Evolutionary conservation across 2,113 vertebrate species (phyloP), one percentile per base, ranked within the genome.

Genomic region (Perccottus glenii): DNA sequence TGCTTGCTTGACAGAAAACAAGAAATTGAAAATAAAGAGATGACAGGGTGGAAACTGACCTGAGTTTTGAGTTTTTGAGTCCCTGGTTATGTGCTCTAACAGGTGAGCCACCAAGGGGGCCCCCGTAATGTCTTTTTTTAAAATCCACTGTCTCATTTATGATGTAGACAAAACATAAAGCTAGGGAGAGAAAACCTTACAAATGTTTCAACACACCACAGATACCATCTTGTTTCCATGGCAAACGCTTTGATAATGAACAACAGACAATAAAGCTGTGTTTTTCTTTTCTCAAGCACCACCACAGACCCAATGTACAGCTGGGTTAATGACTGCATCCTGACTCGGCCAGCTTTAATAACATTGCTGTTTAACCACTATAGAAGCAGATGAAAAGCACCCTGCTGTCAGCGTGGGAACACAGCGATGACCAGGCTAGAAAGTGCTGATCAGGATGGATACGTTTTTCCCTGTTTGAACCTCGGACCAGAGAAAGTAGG

Each of bases 321-420:
- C 82, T 81, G 82, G 77, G 55, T 76, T 65, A 64, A 81, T 87
- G 87, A 86, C 85, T 85, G 79, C 82, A 85, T 84, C 70, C 67
- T 76, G 78, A 80, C 65, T 67, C 73, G 70, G 73, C 73, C 68
- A 64, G 70, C 60, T 84, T 83, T 82, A 86, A 85, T 84, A 85
- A 74, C 75, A 75, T 63, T 49, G 8, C 80, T 67, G 74, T 35
- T 57, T 80, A 78, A 90, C 87, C 88, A 83, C 88, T 78, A 81
- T 75, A 84, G 75, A 87, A 69, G 76, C 77, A 52, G 46, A 65
- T 77, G 5, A 70, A 80, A 83, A 85, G 52, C 75, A 70, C 83
- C 84, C 85, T 75, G 79, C 84, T 87, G 87, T 84, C 89, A 86
- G 83, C 69, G 85, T 88, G 89, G 84, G 89, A 89, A 88, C 84